Conservation (phyloP, 2,113 vertebrate genomes). For the Nesoenas mayeri region DNA sequence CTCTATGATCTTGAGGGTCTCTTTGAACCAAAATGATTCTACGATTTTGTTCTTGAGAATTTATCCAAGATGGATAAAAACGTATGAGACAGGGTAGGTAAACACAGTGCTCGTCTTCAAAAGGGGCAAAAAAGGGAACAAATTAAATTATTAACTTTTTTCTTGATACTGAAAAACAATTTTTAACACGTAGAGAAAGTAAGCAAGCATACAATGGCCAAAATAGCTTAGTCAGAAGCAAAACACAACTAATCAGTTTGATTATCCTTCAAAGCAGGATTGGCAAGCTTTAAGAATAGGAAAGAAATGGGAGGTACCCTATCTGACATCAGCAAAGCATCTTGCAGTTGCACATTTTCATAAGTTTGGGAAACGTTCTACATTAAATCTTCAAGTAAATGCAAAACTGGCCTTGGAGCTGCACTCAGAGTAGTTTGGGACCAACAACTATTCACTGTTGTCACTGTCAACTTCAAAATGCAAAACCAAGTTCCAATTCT, state of each 20-base stretch:
- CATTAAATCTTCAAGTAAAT: neutral
- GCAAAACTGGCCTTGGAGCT: neutral
- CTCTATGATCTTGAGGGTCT: too few species aligned
- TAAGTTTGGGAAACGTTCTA: neutral
- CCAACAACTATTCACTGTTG: neutral
- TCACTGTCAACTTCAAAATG: neutral
- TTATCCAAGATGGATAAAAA: neutral
- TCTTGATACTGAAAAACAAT: neutral
- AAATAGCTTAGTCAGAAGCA: neutral
- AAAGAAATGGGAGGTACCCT: neutral
- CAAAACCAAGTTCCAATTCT: neutral
- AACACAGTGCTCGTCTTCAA: neutral
- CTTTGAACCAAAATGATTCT: too few species aligned
- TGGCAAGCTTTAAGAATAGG: neutral
- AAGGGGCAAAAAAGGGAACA: neutral
- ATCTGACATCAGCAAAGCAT: neutral
- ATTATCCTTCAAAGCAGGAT: neutral
- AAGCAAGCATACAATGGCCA: neutral
- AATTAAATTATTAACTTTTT: fast-evolving
- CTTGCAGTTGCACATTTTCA: neutral
- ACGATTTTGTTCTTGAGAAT: neutral
- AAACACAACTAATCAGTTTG: neutral
- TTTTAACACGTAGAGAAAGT: neutral
- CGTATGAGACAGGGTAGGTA: neutral
- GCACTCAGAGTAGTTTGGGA: neutral